Conservation (phyloP, 2,888 invertebrate species). For the Encarsia formosa region DNA sequence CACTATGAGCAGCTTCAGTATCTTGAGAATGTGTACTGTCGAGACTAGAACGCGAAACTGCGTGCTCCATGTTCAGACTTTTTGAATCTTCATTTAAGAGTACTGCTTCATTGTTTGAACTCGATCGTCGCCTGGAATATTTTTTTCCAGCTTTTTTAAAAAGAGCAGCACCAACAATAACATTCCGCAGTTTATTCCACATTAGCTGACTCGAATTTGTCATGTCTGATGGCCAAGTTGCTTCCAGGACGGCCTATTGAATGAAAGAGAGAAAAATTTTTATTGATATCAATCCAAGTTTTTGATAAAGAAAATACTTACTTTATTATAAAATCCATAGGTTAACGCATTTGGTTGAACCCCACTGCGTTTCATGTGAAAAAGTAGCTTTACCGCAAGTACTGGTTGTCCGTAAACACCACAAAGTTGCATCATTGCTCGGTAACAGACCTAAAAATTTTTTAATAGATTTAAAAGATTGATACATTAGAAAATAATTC, state of each 20-base stretch:
- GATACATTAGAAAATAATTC: background rate
- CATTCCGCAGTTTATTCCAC: conserved; percentile 92
- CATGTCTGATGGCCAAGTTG: conserved; percentile 87
- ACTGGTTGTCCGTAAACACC: conserved; percentile 91
- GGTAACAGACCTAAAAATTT: conserved; percentile 76
- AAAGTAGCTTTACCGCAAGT: conserved; percentile 85
- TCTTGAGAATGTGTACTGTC: conserved; percentile 50
- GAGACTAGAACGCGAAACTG: conserved; percentile 47
- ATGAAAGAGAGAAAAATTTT: conserved; percentile 37
- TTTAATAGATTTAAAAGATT: background rate
- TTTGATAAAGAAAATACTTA: conserved; percentile 26
- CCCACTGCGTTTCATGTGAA: conserved; percentile 88
- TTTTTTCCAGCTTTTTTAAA: conserved; percentile 76
- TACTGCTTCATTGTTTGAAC: conserved; percentile 52
- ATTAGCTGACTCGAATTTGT: conserved; percentile 77
- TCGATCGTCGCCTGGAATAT: conserved; percentile 55
- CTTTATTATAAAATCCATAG: conserved; percentile 79
- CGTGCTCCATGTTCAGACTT: conserved; percentile 43
- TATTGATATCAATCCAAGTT: background rate
- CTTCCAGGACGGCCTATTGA: conserved; percentile 83
- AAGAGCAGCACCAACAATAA: conserved; percentile 83
- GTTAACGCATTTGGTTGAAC: conserved; percentile 97
- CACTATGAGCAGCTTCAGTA: conserved; percentile 44
- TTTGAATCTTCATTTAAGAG: conserved; percentile 40
- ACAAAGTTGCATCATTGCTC: conserved; percentile 97